These are phyloP conservation scores for Venusia cambrica DNA, from an alignment of 2,888 invertebrate genomes.

Conservation along the genomic window DNA sequence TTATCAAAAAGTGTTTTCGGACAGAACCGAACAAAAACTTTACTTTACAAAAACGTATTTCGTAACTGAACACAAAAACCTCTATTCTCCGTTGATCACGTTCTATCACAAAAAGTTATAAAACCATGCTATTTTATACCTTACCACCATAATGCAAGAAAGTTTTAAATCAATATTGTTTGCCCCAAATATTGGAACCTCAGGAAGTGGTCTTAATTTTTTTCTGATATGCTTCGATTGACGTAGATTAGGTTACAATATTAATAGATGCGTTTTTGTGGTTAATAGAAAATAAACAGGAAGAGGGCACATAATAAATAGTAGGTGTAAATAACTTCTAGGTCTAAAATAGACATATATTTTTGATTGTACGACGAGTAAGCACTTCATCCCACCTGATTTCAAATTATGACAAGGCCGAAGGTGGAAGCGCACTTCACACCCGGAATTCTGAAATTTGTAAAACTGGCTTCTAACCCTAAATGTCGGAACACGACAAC, in stretches of 20 bases:
- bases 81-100: conserved; percentile 7
- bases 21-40: conserved; percentile 4
- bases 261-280: conserved; percentile 27
- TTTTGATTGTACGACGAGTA: no score
- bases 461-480: no score
- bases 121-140: conserved; percentile 9
- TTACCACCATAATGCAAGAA: conserved; percentile 1
- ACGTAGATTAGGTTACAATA: conserved; percentile 36
- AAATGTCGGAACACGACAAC: no score
- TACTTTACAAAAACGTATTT: conserved; percentile 15
- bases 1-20: conserved; percentile 4
- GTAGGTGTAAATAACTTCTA: no score
- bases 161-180: conserved; percentile 1
- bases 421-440: no score
- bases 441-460: no score
- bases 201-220: conserved; percentile 32
- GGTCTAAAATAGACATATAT: no score
- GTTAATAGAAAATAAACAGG: conserved; percentile 14
- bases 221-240: conserved; percentile 35
- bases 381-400: no score
- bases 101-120: conserved; percentile 2
- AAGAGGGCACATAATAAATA: no score
- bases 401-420: no score
- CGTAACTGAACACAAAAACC: conserved; percentile 22
- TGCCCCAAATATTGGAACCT: conserved; percentile 20